A percentile compares a stretch with the other conserved stretches of the same genome.
phyloP scores from a whole-genome alignment of 23 tunicate species.

The Clavelina lepadiformis region DNA sequence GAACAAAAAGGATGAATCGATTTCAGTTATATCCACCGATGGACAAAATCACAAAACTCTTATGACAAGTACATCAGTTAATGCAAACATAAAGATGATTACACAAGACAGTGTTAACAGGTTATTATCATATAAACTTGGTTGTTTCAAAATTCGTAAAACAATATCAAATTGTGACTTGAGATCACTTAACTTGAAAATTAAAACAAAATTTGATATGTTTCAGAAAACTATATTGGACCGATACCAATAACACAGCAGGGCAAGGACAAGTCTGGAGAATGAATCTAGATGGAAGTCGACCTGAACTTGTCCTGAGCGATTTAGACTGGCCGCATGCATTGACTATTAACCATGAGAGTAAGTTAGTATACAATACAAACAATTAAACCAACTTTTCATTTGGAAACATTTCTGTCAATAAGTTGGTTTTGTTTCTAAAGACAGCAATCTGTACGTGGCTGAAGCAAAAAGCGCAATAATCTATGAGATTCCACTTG shows the following conservation, averaged over 20 bases:
- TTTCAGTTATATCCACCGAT: slow-evolving; percentile 5
- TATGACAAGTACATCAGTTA: too few relatives aligned
- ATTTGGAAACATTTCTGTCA: background rate
- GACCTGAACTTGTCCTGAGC: slow-evolving; percentile 54
- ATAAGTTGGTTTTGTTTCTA: background rate
- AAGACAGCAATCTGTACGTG: slow-evolving; percentile 30
- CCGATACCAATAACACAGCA: slow-evolving; percentile 36
- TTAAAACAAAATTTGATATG: background rate
- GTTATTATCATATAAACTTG: too few relatives aligned
- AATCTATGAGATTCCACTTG: slow-evolving; percentile 26
- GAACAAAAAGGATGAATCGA: slow-evolving; percentile 1
- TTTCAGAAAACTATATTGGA: slow-evolving; percentile 80
- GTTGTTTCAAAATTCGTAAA: too few relatives aligned
- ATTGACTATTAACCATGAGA: slow-evolving; percentile 39
- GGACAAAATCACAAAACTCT: slow-evolving; percentile 10
- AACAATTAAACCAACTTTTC: background rate
- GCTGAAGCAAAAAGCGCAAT: slow-evolving; percentile 34
- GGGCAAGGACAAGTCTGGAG: slow-evolving; percentile 70
- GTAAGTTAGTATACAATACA: background rate
- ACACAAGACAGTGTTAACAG: too few relatives aligned
- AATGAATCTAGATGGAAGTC: slow-evolving; percentile 67
- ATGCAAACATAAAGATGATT: too few relatives aligned
- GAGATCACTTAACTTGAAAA: too few relatives aligned
- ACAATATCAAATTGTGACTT: too few relatives aligned
- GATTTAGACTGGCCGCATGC: slow-evolving; percentile 71